These are phyloP conservation scores for Corticium candelabrum DNA, from an alignment of 37 sponge, comb jelly and placozoan species.

Conservation along the genomic window DNA sequence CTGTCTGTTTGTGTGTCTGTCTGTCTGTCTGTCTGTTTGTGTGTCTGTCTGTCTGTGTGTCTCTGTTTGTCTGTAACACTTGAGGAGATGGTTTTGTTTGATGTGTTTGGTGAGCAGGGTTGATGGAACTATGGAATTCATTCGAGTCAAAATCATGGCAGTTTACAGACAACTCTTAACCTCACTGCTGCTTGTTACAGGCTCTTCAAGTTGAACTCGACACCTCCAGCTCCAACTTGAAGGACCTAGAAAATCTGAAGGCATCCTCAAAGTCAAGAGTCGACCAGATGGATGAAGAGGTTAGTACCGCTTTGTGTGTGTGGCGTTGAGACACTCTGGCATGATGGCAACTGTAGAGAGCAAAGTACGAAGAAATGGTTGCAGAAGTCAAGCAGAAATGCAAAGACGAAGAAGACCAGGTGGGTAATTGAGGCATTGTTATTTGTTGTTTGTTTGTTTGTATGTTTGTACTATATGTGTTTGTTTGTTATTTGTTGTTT, in stretches of 20 bases:
- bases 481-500: too few species aligned
- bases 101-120: too few species aligned
- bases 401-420: constrained; percentile 48
- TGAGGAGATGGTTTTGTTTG: neutral
- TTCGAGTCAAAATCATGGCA: too few species aligned
- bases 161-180: too few species aligned
- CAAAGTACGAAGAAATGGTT: constrained; percentile 22
- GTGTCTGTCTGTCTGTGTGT: too few species aligned
- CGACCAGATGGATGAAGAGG: constrained; percentile 49
- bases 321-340: neutral
- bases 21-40: too few species aligned
- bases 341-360: constrained; percentile 17
- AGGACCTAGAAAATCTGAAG: constrained; percentile 49
- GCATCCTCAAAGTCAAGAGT: constrained; percentile 20
- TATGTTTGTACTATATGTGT: too few species aligned
- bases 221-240: neutral
- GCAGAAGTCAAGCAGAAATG: constrained; percentile 38
- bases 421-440: neutral
- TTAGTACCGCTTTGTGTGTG: constrained; percentile 10
- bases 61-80: too few species aligned
- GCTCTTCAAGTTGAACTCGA: constrained; percentile 24
- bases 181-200: constrained; percentile 3
- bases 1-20: too few species aligned
- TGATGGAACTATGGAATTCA: too few species aligned
- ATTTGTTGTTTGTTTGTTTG: neutral